Base-by-base conservation (phyloP, 2,797 vertebrate genomes). In the Betta splendens region DNA sequence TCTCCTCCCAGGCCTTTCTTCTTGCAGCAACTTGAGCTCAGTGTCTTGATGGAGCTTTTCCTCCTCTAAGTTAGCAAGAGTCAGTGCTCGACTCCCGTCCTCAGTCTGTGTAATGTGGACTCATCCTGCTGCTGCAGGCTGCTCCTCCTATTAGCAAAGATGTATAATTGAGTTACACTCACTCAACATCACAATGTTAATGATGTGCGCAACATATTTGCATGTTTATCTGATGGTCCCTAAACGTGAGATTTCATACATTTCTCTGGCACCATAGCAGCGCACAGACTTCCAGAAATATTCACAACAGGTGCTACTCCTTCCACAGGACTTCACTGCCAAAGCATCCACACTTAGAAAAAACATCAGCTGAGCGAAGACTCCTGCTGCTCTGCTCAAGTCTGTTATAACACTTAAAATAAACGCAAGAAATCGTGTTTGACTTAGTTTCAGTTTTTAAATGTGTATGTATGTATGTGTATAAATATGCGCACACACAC, bases 31-130 rank as follows among this genome's bases (percentile, higher is more conserved):
- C 69, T 43, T 43, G 62, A 71, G 76, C 69, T 61, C 23, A 3
- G 39, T 43, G 46, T 29, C 62, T 76, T 31, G 3, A n/a, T 9
- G 52, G 53, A 47, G 59, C 53, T 77, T 73, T 75, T 72, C n/a
- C n/a, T 32, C 50, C 75, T 56, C 71, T 77, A 55, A 43, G 68
- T 77, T 79, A 75, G 55, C 47, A 25, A 0, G 18, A 69, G 62
- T 65, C 47, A 48, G 25, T 46, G 60, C 33, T 69, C 52, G 60
- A 77, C 53, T 71, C 42, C 36, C 59, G 62, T 48, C 77, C 68
- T 58, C 54, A 69, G 60, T 64, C 22, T 59, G 67, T 63, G 69
- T 29, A 13, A 26, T 36, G 69, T 20, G 2, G 31, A 49, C 45
- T 55, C 61, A n/a, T 40, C 44, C 40, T 36, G 59, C 56, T 50